phyloP scores from a whole-genome alignment of 1,140 invertebrate genomes.

The Acyrthosiphon pisum region DNA sequence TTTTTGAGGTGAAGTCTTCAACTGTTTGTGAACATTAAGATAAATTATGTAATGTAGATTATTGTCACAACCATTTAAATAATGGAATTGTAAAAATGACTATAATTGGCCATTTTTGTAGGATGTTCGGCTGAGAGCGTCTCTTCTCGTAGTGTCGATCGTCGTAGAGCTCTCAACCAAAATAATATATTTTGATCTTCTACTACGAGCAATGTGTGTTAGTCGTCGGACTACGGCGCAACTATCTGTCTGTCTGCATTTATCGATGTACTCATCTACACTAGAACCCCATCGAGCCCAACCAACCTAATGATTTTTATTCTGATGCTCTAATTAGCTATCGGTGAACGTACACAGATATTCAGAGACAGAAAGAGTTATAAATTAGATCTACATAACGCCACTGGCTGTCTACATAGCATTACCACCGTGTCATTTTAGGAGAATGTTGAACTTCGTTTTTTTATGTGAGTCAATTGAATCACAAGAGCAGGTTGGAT shows the following conservation, averaged over 20 bases:
- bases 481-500: conserved; percentile 41
- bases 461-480: conserved; percentile 51
- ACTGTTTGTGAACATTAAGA: neutral
- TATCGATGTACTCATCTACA: conserved; percentile 50
- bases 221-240: conserved; percentile 45
- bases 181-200: conserved; percentile 58
- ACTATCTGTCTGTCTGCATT: conserved; percentile 44
- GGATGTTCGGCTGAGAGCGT: conserved; percentile 65
- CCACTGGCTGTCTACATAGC: conserved; percentile 48
- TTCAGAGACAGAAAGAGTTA: conserved; percentile 45
- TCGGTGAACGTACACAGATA: conserved; percentile 54
- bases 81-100: conserved; percentile 62
- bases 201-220: conserved; percentile 51
- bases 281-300: conserved; percentile 51
- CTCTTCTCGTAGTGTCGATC: conserved; percentile 61
- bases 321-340: conserved; percentile 56
- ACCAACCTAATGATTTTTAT: conserved; percentile 47
- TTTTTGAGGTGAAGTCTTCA: conserved; percentile 58
- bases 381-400: conserved; percentile 53
- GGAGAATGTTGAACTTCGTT: conserved; percentile 56
- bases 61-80: conserved; percentile 39
- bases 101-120: conserved; percentile 68
- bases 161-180: conserved; percentile 61
- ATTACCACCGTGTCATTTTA: conserved; percentile 54
- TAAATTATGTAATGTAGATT: conserved; percentile 43